These are phyloP conservation scores for Craterocephalus amniculus DNA, from an alignment of 2,797 vertebrate species.

Conservation along the genomic window DNA sequence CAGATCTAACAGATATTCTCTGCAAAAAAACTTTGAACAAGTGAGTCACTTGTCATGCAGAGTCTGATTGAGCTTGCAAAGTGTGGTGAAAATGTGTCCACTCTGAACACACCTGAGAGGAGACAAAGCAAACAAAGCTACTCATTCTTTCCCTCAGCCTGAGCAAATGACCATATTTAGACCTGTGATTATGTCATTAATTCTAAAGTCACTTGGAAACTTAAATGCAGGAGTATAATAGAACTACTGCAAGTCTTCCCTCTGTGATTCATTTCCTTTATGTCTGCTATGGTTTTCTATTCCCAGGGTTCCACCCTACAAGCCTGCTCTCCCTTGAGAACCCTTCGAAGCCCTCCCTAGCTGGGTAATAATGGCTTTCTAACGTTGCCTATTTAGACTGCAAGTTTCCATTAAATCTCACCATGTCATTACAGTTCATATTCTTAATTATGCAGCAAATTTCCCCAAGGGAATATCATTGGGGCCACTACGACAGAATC, in stretches of 20 bases:
- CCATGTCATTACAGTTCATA: constrained; percentile 89
- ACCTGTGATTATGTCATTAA: constrained; percentile 7
- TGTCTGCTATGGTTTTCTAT: constrained; percentile 47
- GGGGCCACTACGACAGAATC: constrained; percentile 86
- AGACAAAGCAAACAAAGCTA: neutral
- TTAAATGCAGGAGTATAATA: neutral
- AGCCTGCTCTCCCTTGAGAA: constrained; percentile 74
- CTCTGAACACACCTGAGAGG: too few species aligned
- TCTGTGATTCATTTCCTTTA: constrained; percentile 24
- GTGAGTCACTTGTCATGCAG: neutral
- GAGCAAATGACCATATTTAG: neutral
- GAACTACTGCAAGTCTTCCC: neutral
- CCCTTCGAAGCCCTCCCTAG: constrained; percentile 65
- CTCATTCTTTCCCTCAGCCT: neutral
- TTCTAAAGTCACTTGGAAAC: neutral
- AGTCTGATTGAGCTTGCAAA: neutral
- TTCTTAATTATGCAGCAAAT: constrained; percentile 88
- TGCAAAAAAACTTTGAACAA: neutral
- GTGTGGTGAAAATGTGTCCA: neutral
- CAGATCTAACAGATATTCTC: neutral
- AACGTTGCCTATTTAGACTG: constrained; percentile 82
- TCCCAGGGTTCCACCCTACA: constrained; percentile 66
- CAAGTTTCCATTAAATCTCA: constrained; percentile 85
- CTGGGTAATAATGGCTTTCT: constrained; percentile 82
- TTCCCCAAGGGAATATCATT: constrained; percentile 84